phyloP scores from a whole-genome alignment of 2,888 invertebrate genomes.

The Ophion obscuratus region DNA sequence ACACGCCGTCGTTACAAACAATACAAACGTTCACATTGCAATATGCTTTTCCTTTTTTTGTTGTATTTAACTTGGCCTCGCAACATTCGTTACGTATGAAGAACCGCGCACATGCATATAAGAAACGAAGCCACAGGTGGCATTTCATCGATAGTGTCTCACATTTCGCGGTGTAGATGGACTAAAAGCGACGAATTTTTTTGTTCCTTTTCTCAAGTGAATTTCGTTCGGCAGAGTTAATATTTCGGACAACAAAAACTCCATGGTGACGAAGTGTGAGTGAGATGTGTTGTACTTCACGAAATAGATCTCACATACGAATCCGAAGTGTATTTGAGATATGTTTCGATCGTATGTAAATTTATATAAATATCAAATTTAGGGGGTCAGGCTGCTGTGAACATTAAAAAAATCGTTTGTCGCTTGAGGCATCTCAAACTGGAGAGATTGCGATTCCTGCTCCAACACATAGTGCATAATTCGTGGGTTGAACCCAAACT shows the following conservation, averaged over 20 bases:
- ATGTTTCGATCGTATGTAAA: not conserved
- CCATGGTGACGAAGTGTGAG: conserved; percentile 3
- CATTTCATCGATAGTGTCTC: conserved; percentile 25
- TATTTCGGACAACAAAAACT: not conserved
- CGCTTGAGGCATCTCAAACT: too few species aligned
- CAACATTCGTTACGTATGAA: conserved; percentile 3
- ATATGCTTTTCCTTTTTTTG: not conserved
- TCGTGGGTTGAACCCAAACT: too few species aligned
- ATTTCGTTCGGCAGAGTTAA: too few species aligned
- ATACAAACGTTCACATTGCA: conserved; percentile 27
- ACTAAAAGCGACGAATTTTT: conserved; percentile 18
- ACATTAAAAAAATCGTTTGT: too few species aligned
- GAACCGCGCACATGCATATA: conserved; percentile 19
- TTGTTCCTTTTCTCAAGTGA: not conserved
- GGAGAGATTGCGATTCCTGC: too few species aligned
- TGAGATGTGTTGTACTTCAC: not conserved
- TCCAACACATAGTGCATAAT: too few species aligned
- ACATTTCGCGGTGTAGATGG: conserved; percentile 4
- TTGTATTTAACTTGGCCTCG: conserved; percentile 21
- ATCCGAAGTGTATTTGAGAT: conserved; percentile 3
- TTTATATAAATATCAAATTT: not conserved
- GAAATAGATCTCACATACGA: conserved; percentile 20
- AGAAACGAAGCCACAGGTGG: conserved; percentile 16
- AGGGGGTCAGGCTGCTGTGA: too few species aligned
- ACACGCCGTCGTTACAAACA: conserved; percentile 64